Percentiles rank a stretch among this genome's conserved stretches.
These are phyloP conservation scores for Orcinus orca DNA, from an alignment of 2,113 vertebrate genomes.

Conservation along the genomic window DNA sequence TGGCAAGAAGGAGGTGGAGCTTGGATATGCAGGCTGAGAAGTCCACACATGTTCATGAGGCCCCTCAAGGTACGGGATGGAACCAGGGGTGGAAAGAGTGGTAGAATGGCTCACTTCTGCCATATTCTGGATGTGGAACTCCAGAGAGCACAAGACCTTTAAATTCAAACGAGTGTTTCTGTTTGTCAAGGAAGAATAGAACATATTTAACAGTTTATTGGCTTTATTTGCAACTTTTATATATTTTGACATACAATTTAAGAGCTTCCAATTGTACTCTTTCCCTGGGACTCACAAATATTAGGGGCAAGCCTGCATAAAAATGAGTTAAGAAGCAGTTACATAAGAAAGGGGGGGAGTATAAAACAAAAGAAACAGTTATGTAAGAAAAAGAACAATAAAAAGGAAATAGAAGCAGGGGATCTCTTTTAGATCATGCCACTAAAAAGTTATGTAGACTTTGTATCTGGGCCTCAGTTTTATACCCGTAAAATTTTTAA, in stretches of 20 bases:
- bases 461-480: neutral
- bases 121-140: neutral
- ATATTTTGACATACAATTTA: neutral
- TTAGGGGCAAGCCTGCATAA: neutral
- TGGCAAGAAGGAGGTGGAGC: neutral
- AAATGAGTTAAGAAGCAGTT: neutral
- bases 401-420: neutral
- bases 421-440: neutral
- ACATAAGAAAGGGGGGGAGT: neutral
- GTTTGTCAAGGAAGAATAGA: neutral
- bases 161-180: neutral
- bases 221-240: neutral
- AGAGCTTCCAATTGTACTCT: neutral
- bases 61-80: neutral
- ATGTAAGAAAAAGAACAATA: neutral
- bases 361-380: neutral
- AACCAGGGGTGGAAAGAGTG: neutral
- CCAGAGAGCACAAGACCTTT: neutral
- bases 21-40: neutral
- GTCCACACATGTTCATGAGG: neutral
- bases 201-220: slow-evolving; percentile 1
- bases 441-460: neutral
- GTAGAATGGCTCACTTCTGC: neutral
- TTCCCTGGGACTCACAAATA: neutral
- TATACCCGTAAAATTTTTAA: neutral